Evolutionary conservation across 2,888 invertebrate genomes (phyloP), one percentile per base, ranked within the genome.

Genomic region (Tetropium fuscum): DNA sequence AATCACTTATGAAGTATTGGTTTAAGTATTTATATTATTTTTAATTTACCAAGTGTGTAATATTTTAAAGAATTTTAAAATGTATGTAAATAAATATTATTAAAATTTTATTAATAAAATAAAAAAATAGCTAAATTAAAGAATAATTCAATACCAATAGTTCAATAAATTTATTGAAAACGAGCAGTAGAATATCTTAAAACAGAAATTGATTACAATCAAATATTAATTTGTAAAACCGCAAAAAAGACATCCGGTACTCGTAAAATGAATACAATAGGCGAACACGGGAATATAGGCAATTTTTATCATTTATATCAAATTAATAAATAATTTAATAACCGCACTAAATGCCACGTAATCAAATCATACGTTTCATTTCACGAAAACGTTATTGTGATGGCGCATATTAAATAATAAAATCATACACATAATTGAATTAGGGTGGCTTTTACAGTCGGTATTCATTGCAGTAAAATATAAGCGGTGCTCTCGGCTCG

Each of bases 361-460:
- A 61, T 56, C 57, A 53, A 53, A 60, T 63, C 53, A 60, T 60
- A 54, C 60, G 53, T 58, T 57, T 55, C 55, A 51, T 58, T 58
- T 60, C 51, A 22, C 43, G 36, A 41, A 57, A 63, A 68, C 58
- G 55, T 49, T 54, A 62, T n/a, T n/a, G n/a, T 55, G 58, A 56
- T 58, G 60, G 66, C 63, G 64, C 63, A 69, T 70, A 69, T 72
- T 71, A 69, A 73, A 72, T 71, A 70, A 74, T 70, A 74, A 74
- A 76, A 75, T 74, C 69, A 71, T 66, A 70, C 68, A 68, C 57
- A 65, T 76, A 75, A 76, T 77, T 75, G 69, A 75, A 76, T 76
- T 74, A 75, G 66, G 66, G 67, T 67, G 53, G 69, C 71, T 72
- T 72, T 72, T 68, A 68, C 67, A 66, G 70, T 73, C 67, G 64